phyloP scores from a whole-genome alignment of 1,140 invertebrate species.

The Drosophila persimilis region DNA sequence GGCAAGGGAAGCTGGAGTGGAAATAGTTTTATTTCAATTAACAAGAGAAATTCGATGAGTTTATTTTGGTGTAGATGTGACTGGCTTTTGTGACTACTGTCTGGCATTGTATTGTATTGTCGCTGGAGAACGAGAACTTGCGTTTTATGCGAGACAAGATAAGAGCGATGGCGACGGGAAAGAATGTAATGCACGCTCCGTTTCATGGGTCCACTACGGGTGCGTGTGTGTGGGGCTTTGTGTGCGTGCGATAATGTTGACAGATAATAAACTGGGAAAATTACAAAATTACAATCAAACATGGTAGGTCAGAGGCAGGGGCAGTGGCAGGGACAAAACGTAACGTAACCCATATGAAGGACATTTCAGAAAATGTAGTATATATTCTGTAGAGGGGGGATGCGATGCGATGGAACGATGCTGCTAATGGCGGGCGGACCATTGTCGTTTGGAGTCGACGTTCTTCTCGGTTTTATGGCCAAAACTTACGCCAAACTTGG shows the following conservation, averaged over 20 bases:
- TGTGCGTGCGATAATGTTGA: conserved; percentile 77
- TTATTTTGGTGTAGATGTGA: conserved; percentile 56
- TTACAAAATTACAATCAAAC: conserved; percentile 79
- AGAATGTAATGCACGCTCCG: conserved; percentile 61
- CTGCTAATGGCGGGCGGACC: conserved; percentile 75
- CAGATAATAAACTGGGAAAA: conserved; percentile 81
- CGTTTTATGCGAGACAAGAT: conserved; percentile 79
- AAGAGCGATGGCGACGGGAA: conserved; percentile 72
- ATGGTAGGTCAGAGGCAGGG: conserved; percentile 4
- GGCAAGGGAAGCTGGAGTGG: conserved; percentile 5
- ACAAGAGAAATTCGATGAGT: conserved; percentile 81
- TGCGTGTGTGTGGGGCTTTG: conserved; percentile 19
- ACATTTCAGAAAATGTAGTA: conserved; percentile 49
- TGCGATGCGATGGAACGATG: conserved; percentile 26
- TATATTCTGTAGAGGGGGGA: background rate
- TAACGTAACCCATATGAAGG: conserved; percentile 26
- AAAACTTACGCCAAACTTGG: conserved; percentile 21
- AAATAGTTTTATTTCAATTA: conserved; percentile 81
- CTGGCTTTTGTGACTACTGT: background rate
- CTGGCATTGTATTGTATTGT: conserved; percentile 10
- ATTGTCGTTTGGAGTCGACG: conserved; percentile 47
- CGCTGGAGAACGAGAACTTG: conserved; percentile 35
- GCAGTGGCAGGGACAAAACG: conserved; percentile 2
- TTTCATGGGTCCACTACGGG: conserved; percentile 26
- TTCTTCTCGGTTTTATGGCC: conserved; percentile 47